Evolutionary conservation across 2,797 vertebrate species (phyloP).

Genomic region (Pseudochaenichthys georgianus): DNA sequence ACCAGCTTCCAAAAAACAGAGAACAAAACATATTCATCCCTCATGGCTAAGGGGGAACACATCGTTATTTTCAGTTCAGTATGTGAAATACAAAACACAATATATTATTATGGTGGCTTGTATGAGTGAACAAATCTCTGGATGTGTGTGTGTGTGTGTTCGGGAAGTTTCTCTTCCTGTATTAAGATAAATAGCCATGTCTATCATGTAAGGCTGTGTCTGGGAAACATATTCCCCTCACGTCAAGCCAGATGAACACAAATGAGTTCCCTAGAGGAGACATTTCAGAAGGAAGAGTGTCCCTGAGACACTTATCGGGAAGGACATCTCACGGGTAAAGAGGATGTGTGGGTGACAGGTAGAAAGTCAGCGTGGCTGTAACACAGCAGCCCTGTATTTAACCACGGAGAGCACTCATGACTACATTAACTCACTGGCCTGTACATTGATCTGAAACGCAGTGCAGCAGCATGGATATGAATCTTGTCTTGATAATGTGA

Average conservation of each 20-base stretch:
- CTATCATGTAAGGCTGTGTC: slow-evolving; percentile 76
- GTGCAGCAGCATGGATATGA: slow-evolving; percentile 29
- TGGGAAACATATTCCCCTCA: slow-evolving; percentile 81
- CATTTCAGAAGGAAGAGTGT: slow-evolving; percentile 59
- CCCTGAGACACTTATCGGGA: slow-evolving; percentile 70
- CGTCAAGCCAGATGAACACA: slow-evolving; percentile 85
- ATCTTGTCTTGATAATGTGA: slow-evolving; percentile 35
- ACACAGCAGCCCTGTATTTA: slow-evolving; percentile 25
- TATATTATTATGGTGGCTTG: background rate
- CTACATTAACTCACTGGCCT: slow-evolving; percentile 20
- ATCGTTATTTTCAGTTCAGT: background rate
- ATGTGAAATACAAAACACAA: background rate
- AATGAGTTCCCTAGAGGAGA: slow-evolving; percentile 78
- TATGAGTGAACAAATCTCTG: slow-evolving; percentile 10
- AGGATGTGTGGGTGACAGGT: slow-evolving; percentile 42
- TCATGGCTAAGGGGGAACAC: slow-evolving; percentile 17
- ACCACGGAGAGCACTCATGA: slow-evolving; percentile 2
- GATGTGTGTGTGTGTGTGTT: slow-evolving; percentile 1
- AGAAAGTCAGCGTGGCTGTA: slow-evolving; percentile 31
- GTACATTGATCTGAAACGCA: slow-evolving; percentile 6
- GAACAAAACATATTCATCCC: slow-evolving; percentile 34
- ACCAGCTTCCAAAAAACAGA: slow-evolving; percentile 26
- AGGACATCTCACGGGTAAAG: slow-evolving; percentile 67
- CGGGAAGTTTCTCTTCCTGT: slow-evolving; percentile 48
- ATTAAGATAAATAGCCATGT: slow-evolving; percentile 85